Evolutionary conservation across 2,113 vertebrate genomes (phyloP), one percentile per base, ranked within the genome.

Genomic region (Lamprotornis superbus): DNA sequence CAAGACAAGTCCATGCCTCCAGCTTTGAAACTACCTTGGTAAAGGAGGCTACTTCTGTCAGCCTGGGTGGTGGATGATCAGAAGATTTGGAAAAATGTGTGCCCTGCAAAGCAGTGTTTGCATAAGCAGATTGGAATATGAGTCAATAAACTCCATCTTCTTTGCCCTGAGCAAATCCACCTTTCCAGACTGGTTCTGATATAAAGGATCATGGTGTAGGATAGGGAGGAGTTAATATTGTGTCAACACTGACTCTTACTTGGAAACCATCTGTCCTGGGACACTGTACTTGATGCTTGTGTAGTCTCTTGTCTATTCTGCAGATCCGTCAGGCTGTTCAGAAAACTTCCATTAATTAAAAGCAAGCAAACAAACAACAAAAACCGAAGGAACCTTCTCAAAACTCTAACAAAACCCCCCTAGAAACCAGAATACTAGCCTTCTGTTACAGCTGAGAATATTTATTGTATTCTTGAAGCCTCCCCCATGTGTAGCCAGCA

Each of bases 1-100:
- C 12, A 87, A 46, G 15, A 71, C 1, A 2, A 87, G 24, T 68
- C 52, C 12, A 31, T 0, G 1, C 10, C 14, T 7, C 12, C 22
- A 63, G 28, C 47, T 81, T 65, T 92, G 53, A 68, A 84, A 68
- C 28, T 67, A 12, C 15, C 6, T 59, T 61, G 10, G 19, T 52
- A 63, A 67, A 57, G 4, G 11, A 63, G 33, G 4, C 31, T 70
- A 7, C 20, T 79, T 81, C 25, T n/a, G 1, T 80, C 70, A 76
- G 21, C n/a, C 9, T 83, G n/a, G 15, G 15, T 40, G 11, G 47
- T 69, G 39, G 47, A 17, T 59, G n/a, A 71, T 33, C 15, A 30
- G 19, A 25, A 82, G 14, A 9, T 79, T 65, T 61, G 55, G 46
- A 59, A 80, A 88, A 18, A 50, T 25, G 11, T 0, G 0, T 68